Base-by-base conservation (phyloP, 2,113 vertebrate species). In the Rutilus rutilus region DNA sequence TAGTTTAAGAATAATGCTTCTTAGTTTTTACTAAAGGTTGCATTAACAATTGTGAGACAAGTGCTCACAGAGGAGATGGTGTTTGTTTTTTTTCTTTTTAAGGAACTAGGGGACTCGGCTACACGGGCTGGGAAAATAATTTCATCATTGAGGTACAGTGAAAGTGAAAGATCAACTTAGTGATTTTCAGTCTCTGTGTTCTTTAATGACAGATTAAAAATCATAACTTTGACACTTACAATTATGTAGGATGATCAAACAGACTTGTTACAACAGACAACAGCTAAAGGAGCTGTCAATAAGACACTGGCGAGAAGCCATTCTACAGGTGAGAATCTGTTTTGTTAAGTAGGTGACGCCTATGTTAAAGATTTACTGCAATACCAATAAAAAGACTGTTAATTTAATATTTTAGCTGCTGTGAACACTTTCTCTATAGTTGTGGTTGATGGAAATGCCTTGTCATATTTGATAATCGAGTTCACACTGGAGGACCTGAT, bases 401-500 rank as follows among this genome's bases (percentile, higher is more conserved):
- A 36, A 71, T 77, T 77, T 5, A 17, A 77, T 52, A 33, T 52
- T n/a, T 52, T 9, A 30, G 25, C n/a, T 77, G 1, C 14, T 33
- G 15, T 77, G 15, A 77, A 54, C 47, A 21, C 47, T 77, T 77
- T 9, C 47, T 19, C 42, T 23, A 54, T 52, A 54, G 50, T 77
- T 1, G 77, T 5, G 33, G 54, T 42, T 39, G 33, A 79, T 79
- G 30, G 62, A 82, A 64, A 82, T 17, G 30, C 17, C 27, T 57
- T 2, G 12, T 83, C 47, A 59, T 27, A 3, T 83, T 57, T 64
- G 12, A 19, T 19, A 59, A 36, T 25, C 1, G 14, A 73, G 82
- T 83, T 83, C 52, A 83, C 33, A 83, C 65, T 83, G 47, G 45
- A 60, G 15, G 82, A 73, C 82, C 78, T 33, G 64, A 25, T 64